Evolutionary conservation across 2,888 invertebrate species (phyloP).

Genomic region (Limnephilus rhombicus): DNA sequence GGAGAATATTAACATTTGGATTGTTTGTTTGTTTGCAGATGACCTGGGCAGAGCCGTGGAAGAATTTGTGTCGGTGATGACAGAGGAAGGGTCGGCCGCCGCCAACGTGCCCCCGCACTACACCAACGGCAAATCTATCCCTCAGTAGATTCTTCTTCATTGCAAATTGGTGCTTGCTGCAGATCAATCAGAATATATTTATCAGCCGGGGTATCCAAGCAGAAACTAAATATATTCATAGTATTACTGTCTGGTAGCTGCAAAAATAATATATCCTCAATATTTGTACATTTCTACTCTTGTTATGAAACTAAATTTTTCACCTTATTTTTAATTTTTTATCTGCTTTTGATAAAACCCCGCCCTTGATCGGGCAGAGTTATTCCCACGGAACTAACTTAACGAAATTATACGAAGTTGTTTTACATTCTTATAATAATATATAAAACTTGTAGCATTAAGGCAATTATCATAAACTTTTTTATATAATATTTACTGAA

Average conservation of each 20-base stretch:
- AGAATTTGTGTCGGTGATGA: slow-evolving; percentile 93
- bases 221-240: slow-evolving; percentile 45
- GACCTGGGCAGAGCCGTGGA: slow-evolving; percentile 93
- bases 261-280: slow-evolving; percentile 35
- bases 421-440: slow-evolving; percentile 64
- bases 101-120: slow-evolving; percentile 75
- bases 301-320: slow-evolving; percentile 54
- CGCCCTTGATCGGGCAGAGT: slow-evolving; percentile 46
- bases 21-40: slow-evolving; percentile 74
- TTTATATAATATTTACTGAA: slow-evolving; percentile 65
- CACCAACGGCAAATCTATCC: slow-evolving; percentile 74
- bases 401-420: slow-evolving; percentile 64
- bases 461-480: slow-evolving; percentile 64
- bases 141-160: slow-evolving; percentile 63
- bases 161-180: slow-evolving; percentile 64
- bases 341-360: slow-evolving; percentile 56
- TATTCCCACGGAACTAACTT: slow-evolving; percentile 57
- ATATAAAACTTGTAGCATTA: slow-evolving; percentile 61
- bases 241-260: slow-evolving; percentile 18
- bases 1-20: background rate
- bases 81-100: slow-evolving; percentile 81
- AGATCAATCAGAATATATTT: slow-evolving; percentile 43
- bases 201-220: slow-evolving; percentile 27
- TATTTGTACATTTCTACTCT: slow-evolving; percentile 61
- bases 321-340: slow-evolving; percentile 55